A percentile compares a stretch with the other conserved stretches of the same genome.
These are phyloP conservation scores for Cosmia pyralina DNA, from an alignment of 2,888 invertebrate species.

Conservation along the genomic window DNA sequence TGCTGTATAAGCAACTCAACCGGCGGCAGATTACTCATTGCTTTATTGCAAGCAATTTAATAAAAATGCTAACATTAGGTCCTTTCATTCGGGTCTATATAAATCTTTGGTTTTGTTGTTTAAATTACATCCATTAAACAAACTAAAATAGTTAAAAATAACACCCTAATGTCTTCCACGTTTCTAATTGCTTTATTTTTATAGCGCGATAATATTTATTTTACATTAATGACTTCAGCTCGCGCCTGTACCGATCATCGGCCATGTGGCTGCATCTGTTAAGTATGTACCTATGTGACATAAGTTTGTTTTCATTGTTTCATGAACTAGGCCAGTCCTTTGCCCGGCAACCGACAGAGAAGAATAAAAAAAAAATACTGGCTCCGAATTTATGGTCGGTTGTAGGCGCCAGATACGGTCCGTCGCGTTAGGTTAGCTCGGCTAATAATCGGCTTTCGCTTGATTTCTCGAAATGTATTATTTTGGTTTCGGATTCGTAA, in stretches of 20 bases:
- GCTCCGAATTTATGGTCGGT: slow-evolving; percentile 41
- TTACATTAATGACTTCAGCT: slow-evolving; percentile 47
- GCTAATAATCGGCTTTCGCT: slow-evolving; percentile 56
- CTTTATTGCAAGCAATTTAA: neutral
- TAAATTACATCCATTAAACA: slow-evolving; percentile 2
- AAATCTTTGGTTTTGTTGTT: neutral
- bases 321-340: slow-evolving; percentile 62
- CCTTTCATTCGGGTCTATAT: neutral
- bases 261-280: slow-evolving; percentile 78
- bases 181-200: slow-evolving; percentile 51
- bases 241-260: slow-evolving; percentile 49
- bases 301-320: slow-evolving; percentile 73
- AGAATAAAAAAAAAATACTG: slow-evolving; percentile 62
- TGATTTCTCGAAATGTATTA: slow-evolving; percentile 39
- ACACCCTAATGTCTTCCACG: slow-evolving; percentile 33
- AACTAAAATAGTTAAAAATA: slow-evolving; percentile 12
- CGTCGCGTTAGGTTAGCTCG: slow-evolving; percentile 25
- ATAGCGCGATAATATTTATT: slow-evolving; percentile 40
- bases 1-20: slow-evolving; percentile 4
- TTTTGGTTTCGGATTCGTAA: slow-evolving; percentile 17
- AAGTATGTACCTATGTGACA: slow-evolving; percentile 60
- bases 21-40: slow-evolving; percentile 4
- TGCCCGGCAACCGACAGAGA: slow-evolving; percentile 55
- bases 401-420: slow-evolving; percentile 61
- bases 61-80: slow-evolving; percentile 3